These are phyloP conservation scores for Pandemis cinnamomeana DNA, from an alignment of 2,888 invertebrate species.

Conservation along the genomic window DNA sequence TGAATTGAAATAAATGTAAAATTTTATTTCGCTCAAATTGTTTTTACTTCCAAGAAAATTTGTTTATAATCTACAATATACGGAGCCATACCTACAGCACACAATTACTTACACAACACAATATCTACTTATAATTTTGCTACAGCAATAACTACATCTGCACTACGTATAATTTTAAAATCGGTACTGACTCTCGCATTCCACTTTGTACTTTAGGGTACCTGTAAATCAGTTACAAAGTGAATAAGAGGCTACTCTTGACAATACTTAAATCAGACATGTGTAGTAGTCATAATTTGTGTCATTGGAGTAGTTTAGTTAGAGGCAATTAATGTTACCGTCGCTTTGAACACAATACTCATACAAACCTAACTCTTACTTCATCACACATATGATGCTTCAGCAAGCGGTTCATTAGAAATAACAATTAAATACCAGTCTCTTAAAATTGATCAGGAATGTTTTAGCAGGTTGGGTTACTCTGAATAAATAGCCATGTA, in stretches of 20 bases:
- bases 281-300: no score
- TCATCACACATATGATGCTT: neutral
- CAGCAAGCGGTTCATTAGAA: neutral
- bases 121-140: constrained; percentile 1
- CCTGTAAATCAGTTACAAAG: constrained; percentile 61
- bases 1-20: neutral
- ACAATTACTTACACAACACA: neutral
- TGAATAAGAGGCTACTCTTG: neutral
- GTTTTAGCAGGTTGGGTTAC: no score
- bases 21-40: no score
- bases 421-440: neutral
- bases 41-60: no score
- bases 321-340: neutral
- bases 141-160: neutral
- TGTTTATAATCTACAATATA: neutral
- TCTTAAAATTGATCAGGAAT: no score
- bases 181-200: constrained; percentile 68
- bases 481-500: no score
- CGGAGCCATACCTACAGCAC: neutral
- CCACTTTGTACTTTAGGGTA: constrained; percentile 66
- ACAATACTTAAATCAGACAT: no score
- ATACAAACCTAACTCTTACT: neutral
- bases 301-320: neutral
- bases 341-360: neutral
- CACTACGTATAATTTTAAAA: neutral